Base-by-base conservation (phyloP, 2,113 vertebrate species). In the Nothobranchius kuhntae region DNA sequence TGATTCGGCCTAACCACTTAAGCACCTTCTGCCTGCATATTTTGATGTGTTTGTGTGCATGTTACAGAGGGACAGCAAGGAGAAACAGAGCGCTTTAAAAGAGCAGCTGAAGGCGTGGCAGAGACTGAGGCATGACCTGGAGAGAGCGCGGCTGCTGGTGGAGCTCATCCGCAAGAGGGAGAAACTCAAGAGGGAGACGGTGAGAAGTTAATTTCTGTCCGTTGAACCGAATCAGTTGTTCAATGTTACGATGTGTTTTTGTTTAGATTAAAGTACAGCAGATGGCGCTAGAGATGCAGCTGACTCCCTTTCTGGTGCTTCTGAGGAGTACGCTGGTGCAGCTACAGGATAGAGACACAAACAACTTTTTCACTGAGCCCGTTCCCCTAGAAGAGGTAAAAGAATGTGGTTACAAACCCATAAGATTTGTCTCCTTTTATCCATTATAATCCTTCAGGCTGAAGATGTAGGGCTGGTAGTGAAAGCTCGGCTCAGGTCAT, bases 91-190 rank as follows among this genome's bases (percentile, higher is more conserved):
- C 54, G 94, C 94, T 55, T 85, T 99, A 70, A 99, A 99, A 89
- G 98, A 99, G 88, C 97, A 99, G 91, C 93, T 98, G 66, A 99
- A 99, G 86, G 98, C 96, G 1, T 99, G 97, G 98, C 98, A 99
- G 91, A 92, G 97, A 66, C 94, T 99, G 64, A 91, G 98, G 77
- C 98, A 99, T 14, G 98, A 99, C 91, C 92, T 99, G 38, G 98
- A 99, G 90, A 93, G 98, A 57, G 98, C 96, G 13, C 92, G 98
- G 82, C 93, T 99, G 42, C 91, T 99, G 85, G 98, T 99, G 83
- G 98, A 99, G 87, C 93, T 99, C 86, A 99, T 99, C 75, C 96
- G 97, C 78, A 99, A 99, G 91, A 93, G 98, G 73, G 98, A 99
- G 83, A 99, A 99, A 78, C 93, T 98, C 87, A 99, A 99, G 90